Percentiles rank a stretch among this genome's conserved stretches.
These are phyloP conservation scores for Hirtodrosophila confusa DNA, from an alignment of 2,888 invertebrate genomes.

Conservation along the genomic window DNA sequence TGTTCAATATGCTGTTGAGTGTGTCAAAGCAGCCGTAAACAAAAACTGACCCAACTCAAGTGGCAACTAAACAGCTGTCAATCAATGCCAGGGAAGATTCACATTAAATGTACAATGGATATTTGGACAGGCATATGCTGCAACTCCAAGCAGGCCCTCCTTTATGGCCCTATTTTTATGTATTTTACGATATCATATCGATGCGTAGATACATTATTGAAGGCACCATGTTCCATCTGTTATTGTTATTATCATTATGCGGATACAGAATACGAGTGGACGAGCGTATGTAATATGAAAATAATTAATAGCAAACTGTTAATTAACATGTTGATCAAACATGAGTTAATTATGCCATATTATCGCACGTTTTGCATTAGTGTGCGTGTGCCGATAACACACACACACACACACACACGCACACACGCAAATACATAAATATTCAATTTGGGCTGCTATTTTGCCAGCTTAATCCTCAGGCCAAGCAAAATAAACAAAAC, in stretches of 20 bases:
- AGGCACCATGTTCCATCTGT: constrained; percentile 16
- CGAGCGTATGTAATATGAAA: constrained; percentile 58
- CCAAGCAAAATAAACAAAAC: constrained; percentile 62
- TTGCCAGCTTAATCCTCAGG: constrained; percentile 65
- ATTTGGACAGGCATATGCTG: constrained; percentile 33
- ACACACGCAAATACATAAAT: constrained; percentile 36
- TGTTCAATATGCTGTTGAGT: constrained; percentile 7
- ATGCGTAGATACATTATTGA: constrained; percentile 15
- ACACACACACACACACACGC: constrained; percentile 37
- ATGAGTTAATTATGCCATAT: constrained; percentile 62
- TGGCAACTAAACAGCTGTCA: constrained; percentile 51
- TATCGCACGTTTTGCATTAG: constrained; percentile 44
- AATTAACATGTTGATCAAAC: constrained; percentile 79
- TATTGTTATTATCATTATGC: constrained; percentile 21
- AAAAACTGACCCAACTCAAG: constrained; percentile 49
- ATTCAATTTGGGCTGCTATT: constrained; percentile 62
- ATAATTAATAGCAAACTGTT: constrained; percentile 74
- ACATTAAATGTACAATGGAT: constrained; percentile 20
- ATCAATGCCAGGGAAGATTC: constrained; percentile 45
- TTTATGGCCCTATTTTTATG: constrained; percentile 16
- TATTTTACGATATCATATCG: constrained; percentile 22
- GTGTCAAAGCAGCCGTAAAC: constrained; percentile 2
- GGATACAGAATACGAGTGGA: constrained; percentile 17
- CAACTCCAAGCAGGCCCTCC: constrained; percentile 1
- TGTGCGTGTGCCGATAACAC: constrained; percentile 23